Base-by-base conservation (phyloP, 2,113 vertebrate species). In the Elanus axillaris region DNA sequence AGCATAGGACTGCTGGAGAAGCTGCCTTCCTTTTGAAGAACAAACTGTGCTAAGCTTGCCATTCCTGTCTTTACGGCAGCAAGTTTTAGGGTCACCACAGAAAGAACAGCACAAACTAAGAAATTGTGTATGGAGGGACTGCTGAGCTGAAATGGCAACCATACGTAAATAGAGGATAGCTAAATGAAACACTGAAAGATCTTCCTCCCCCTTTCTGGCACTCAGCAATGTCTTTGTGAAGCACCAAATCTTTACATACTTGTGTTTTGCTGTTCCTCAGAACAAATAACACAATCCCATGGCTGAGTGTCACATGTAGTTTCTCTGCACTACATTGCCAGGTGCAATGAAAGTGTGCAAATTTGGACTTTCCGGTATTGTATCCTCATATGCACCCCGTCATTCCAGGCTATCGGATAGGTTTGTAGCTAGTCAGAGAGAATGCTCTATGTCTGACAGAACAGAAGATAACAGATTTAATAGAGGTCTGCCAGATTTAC, bases 41-140 rank as follows among this genome's bases (percentile, higher is more conserved):
- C 43, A 59, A 40, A 27, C 25, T 32, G 1, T 50, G 56, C 77
- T 29, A 3, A 78, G 48, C n/a, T 88, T 36, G 14, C 27, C 0
- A 0, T 66, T 88, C 38, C 43, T 81, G n/a, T 58, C 58, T 42
- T 50, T 26, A 22, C 0, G 10, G 62, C 58, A 78, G 34, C 40
- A 62, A 55, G 36, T 82, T 81, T 75, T 60, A 72, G 43, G 40
- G 47, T 55, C 1, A 1, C 42, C 48, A 62, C 16, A 29, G 50
- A 5, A 47, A 40, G 60, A 74, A 1, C 20, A 91, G 56, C 69
- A 11, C 38, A 29, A 27, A n/a, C 32, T 42, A 68, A 71, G 63
- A 66, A 55, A 29, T 0, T 22, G 11, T 43, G 26, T 40, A 0
- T 1, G 3, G 13, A 36, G 8, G 10, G 2, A 38, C 27, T 3